These are phyloP conservation scores for Oplegnathus fasciatus DNA, from an alignment of 2,113 vertebrate species.

Conservation along the genomic window DNA sequence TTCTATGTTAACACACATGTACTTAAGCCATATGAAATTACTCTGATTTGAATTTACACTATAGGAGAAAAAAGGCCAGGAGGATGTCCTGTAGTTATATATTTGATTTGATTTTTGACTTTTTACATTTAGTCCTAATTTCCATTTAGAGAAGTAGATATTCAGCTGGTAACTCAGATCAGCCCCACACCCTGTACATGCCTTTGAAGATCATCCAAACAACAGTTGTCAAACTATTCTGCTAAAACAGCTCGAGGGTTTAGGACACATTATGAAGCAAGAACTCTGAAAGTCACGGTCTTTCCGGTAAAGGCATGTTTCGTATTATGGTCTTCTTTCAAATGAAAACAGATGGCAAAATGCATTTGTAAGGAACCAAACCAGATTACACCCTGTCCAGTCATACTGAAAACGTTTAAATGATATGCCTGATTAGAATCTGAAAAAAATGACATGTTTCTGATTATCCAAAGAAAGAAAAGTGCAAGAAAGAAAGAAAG, in stretches of 20 bases:
- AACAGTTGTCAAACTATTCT: neutral
- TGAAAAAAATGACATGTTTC: neutral
- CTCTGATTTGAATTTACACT: neutral
- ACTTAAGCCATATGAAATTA: neutral
- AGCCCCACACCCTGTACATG: neutral
- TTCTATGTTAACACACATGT: neutral
- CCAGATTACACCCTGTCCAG: slow-evolving; percentile 27
- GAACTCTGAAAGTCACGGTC: slow-evolving; percentile 7
- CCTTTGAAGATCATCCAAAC: slow-evolving; percentile 13
- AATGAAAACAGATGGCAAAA: slow-evolving; percentile 68
- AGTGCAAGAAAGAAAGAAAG: neutral
- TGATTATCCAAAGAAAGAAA: slow-evolving; percentile 21
- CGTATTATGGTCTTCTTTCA: slow-evolving; percentile 25
- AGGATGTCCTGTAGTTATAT: neutral
- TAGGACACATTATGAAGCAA: slow-evolving; percentile 21
- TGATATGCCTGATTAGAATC: slow-evolving; percentile 22
- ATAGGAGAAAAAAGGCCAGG: neutral
- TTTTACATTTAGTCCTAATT: slow-evolving; percentile 1
- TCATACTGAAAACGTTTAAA: slow-evolving; percentile 20
- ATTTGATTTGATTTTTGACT: slow-evolving; percentile 18
- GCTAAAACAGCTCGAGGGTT: slow-evolving; percentile 29
- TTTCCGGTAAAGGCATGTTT: slow-evolving; percentile 44
- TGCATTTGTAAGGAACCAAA: slow-evolving; percentile 26
- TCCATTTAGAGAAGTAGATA: slow-evolving; percentile 13
- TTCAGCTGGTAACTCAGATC: neutral